These are phyloP conservation scores for Antheraea mylitta DNA, from an alignment of 1,140 invertebrate species.

Conservation along the genomic window DNA sequence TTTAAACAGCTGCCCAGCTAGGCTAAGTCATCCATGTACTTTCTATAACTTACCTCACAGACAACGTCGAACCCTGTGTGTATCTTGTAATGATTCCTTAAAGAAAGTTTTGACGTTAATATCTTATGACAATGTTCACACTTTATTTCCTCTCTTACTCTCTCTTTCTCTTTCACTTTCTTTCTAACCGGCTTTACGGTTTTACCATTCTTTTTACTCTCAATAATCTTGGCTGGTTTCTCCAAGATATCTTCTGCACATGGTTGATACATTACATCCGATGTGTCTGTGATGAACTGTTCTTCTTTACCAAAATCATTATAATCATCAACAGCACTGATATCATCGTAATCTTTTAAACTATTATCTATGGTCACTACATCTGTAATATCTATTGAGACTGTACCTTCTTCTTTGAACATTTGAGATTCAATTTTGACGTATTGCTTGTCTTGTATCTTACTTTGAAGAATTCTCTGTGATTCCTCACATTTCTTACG, in stretches of 20 bases:
- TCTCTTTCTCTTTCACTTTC: constrained; percentile 27
- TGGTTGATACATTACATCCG: background rate
- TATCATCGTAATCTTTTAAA: constrained; percentile 43
- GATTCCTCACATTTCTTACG: constrained; percentile 50
- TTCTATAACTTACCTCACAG: constrained; percentile 49
- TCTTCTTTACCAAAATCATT: background rate
- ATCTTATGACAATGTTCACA: constrained; percentile 69
- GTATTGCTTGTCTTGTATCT: constrained; percentile 29
- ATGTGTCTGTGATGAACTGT: background rate
- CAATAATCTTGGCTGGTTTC: constrained; percentile 24
- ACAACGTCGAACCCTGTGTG: constrained; percentile 69
- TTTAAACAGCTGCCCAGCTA: too few species aligned
- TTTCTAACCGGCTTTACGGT: constrained; percentile 27
- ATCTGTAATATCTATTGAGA: background rate
- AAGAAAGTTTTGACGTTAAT: constrained; percentile 54
- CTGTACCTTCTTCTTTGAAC: background rate
- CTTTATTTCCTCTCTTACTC: constrained; percentile 48
- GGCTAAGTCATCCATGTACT: too few species aligned
- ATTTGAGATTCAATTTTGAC: background rate
- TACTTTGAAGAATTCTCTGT: constrained; percentile 33
- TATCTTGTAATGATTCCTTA: constrained; percentile 68
- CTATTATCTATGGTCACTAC: constrained; percentile 19
- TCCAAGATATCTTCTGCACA: constrained; percentile 17
- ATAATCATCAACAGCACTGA: constrained; percentile 35
- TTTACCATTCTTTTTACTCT: constrained; percentile 15